Evolutionary conservation across 1,140 invertebrate genomes (phyloP).

Genomic region (Euura saliciscinereae): DNA sequence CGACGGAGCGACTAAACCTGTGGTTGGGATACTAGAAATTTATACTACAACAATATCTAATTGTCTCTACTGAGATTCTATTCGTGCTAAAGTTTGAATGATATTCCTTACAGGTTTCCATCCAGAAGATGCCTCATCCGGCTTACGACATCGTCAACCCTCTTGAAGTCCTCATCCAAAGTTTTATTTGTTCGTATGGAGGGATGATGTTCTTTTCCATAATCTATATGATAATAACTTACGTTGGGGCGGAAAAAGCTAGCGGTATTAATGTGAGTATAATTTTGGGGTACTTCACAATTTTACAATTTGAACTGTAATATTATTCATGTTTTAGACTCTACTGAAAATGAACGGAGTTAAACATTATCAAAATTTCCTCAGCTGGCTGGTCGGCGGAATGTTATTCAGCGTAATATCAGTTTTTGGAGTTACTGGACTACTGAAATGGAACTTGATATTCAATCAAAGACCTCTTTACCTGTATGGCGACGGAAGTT

Average conservation of each 20-base stretch:
- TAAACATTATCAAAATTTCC: slow-evolving; percentile 45
- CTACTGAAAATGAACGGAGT: slow-evolving; percentile 57
- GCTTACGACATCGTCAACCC: not conserved
- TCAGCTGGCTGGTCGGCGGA: slow-evolving; percentile 52
- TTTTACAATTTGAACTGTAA: too few species aligned
- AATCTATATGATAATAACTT: not conserved
- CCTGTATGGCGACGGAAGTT: slow-evolving; percentile 49
- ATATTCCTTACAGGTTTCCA: not conserved
- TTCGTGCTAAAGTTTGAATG: too few species aligned
- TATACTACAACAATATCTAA: too few species aligned
- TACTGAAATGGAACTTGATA: slow-evolving; percentile 47
- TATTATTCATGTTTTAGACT: too few species aligned
- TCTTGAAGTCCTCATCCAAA: not conserved
- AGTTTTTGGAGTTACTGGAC: slow-evolving; percentile 41
- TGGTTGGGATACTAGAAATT: not conserved
- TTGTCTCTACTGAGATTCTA: too few species aligned
- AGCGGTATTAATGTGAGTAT: slow-evolving; percentile 1
- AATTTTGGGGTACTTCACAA: too few species aligned
- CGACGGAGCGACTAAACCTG: not conserved
- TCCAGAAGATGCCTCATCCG: not conserved
- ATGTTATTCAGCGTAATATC: slow-evolving; percentile 45
- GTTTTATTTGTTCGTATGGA: not conserved
- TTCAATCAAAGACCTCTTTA: slow-evolving; percentile 45
- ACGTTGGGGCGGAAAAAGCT: not conserved
- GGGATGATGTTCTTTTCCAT: not conserved